Evolutionary conservation across 1,140 invertebrate species (phyloP), one percentile per base, ranked within the genome.

Genomic region (Thaumatotibia leucotreta): DNA sequence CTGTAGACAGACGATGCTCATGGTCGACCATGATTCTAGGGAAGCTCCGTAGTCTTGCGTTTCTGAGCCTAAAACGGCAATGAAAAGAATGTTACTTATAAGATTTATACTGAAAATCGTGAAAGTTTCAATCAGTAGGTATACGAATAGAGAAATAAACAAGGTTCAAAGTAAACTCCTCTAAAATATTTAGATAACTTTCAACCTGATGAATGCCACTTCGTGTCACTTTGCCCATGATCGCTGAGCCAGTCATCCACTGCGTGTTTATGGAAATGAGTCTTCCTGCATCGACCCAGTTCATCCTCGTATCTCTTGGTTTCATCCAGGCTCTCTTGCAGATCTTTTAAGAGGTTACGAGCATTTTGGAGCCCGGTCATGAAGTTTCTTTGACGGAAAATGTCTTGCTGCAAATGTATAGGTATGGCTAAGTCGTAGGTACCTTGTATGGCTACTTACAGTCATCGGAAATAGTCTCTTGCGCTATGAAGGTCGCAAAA

Each of bases 1-100:
- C 67, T 88, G 85, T 10, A 88, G 69, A 66, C 82, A 85, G 0
- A 80, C 77, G 35, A 86, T 82, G 69, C 77, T 84, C 73, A 83
- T 82, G 2, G 83, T 76, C 20, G 86, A 88, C 80, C 81, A 86
- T 14, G 82, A 77, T 50, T 84, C 74, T 8, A 70, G 65, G 4
- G 76, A 33, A 22, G 81, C 72, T 3, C 74, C 69, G 54, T 66
- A 62, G 65, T 61, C 79, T 68, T 27, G n/a, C 27, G 14, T 29
- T 58, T 58, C 52, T 5, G 52, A 27, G 4, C 24, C 52, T 58
- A 8, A 8, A 45, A 45, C 20, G 4, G 50, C 11, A 39, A 39
- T 10, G 9, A 39, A 39, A 10, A 39, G 10, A 4, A 39, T 39
- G 33, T 39, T 2, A 39, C 2, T 2, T n/a, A 32, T 32, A 5